Evolutionary conservation across 2,888 invertebrate genomes (phyloP), one percentile per base, ranked within the genome.

Genomic region (Falcaria lacertinaria): DNA sequence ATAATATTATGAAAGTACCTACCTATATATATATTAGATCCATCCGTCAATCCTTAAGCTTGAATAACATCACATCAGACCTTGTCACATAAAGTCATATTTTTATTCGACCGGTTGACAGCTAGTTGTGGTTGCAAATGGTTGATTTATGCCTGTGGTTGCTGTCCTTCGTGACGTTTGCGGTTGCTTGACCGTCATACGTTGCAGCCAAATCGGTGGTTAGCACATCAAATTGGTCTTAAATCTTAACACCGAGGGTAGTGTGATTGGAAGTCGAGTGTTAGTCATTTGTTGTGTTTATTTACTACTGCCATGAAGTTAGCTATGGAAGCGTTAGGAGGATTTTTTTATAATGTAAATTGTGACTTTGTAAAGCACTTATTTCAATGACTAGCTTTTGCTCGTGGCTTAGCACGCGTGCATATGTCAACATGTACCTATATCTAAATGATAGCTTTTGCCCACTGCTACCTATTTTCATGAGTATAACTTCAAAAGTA

Each of bases 141-240:
- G 14, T 14, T 37, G 37, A 37, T 37, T 37, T 37, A 37, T 37
- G 25, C 22, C 15, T 36, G 36, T 36, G 36, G 36, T 36, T 11
- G 11, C 28, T 11, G 7, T 28, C 8, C 8, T 11, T 1, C 28
- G 1, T 28, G 28, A 11, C 22, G 22, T 11, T 28, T 28, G 28
- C 11, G 28, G 28, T 11, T 7, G 28, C 11, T 22, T 5, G 28
- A 11, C 28, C 3, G 28, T 7, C 28, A 33, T 14, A 2, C 6
- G 19, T 36, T 22, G 19, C 14, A 3, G 37, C 37, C 14, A 37
- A 37, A 22, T 22, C 15, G 22, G 37, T 37, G 37, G 19, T 36
- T 13, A 5, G 16, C 13, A 2, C 37, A 37, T 37, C 22, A 37
- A 37, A 14, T 37, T 25, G 36, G 36, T 8, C 19, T 22, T 36